Conservation (phyloP, 1,140 invertebrate genomes). For the Cataglyphis hispanica region DNA sequence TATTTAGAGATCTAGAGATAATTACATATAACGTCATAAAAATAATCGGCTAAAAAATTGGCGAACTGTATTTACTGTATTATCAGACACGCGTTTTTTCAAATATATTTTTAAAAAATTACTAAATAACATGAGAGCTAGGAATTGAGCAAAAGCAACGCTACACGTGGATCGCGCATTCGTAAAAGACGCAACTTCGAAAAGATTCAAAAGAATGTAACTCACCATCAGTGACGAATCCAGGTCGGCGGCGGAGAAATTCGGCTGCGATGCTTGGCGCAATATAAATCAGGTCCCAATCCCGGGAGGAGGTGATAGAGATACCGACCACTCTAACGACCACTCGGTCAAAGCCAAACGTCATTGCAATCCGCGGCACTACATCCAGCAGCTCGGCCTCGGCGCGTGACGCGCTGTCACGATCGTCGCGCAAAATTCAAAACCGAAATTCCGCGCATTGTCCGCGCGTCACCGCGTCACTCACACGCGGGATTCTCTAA, state of each 20-base stretch:
- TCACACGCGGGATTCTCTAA: conserved; percentile 72
- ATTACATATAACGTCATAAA: background rate
- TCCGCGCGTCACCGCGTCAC: conserved; percentile 82
- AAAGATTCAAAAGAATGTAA: conserved; percentile 46
- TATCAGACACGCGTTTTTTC: background rate
- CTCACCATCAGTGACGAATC: conserved; percentile 53
- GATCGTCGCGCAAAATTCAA: conserved; percentile 83
- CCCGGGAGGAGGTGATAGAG: conserved; percentile 61
- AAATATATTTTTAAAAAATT: background rate
- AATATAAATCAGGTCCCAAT: conserved; percentile 77
- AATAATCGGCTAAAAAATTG: background rate
- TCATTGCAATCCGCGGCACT: conserved; percentile 83
- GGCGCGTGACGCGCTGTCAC: conserved; percentile 77
- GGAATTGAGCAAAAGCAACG: background rate
- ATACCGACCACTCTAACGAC: conserved; percentile 78
- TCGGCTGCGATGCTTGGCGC: conserved; percentile 66
- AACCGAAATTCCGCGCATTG: conserved; percentile 85
- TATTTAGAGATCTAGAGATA: background rate
- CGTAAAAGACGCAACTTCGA: conserved; percentile 46
- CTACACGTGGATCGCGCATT: background rate
- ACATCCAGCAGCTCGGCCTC: conserved; percentile 77
- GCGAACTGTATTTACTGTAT: background rate
- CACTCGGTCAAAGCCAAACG: conserved; percentile 84
- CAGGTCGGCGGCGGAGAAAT: conserved; percentile 63
- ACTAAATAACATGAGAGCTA: background rate